Conservation (phyloP, 2,797 vertebrate genomes). For the Poecilia gillii region DNA sequence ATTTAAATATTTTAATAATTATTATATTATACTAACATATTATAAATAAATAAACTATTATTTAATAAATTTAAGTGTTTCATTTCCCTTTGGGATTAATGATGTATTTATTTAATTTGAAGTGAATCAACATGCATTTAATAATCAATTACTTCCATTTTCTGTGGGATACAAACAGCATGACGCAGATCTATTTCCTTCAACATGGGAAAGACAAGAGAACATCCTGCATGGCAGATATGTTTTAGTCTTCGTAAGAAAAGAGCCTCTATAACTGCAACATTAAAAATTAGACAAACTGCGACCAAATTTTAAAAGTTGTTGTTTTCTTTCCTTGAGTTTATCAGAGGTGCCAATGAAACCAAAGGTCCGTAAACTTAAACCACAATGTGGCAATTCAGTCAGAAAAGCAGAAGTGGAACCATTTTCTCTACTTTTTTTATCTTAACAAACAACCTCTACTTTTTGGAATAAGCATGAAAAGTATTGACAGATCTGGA, state of each 20-base stretch:
- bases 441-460: neutral
- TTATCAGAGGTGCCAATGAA: neutral
- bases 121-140: neutral
- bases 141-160: neutral
- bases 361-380: neutral
- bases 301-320: neutral
- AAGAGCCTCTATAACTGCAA: neutral
- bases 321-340: neutral
- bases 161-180: neutral
- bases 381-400: neutral
- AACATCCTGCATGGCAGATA: neutral
- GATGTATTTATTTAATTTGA: too few species aligned
- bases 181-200: neutral
- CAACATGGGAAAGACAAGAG: neutral
- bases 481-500: conserved; percentile 2
- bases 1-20: too few species aligned
- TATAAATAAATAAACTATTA: too few species aligned
- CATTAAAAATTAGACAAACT: neutral
- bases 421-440: conserved; percentile 7
- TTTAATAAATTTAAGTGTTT: neutral
- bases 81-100: neutral
- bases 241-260: neutral
- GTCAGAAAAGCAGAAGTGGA: conserved; percentile 19
- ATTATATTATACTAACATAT: too few species aligned
- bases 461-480: neutral